A percentile compares a stretch with the other conserved stretches of the same genome.
Conservation (phyloP, 2,888 invertebrate genomes). For the Phengaris arion region DNA sequence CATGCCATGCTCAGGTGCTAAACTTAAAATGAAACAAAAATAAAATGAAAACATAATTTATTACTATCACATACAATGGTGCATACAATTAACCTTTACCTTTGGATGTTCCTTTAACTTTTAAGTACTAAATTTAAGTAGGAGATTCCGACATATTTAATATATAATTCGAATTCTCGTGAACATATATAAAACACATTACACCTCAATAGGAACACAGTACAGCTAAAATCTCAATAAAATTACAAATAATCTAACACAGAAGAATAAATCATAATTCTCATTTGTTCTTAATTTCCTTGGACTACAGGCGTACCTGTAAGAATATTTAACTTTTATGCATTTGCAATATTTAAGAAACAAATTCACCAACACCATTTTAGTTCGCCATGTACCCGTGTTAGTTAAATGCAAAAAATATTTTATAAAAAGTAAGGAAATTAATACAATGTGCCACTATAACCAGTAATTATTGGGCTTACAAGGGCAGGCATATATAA, state of each 20-base stretch:
- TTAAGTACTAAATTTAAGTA: constrained; percentile 75
- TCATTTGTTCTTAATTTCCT: constrained; percentile 60
- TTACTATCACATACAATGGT: constrained; percentile 67
- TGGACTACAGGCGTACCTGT: constrained; percentile 71
- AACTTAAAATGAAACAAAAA: constrained; percentile 67
- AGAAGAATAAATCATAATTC: constrained; percentile 52
- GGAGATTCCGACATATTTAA: constrained; percentile 59
- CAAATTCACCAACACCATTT: constrained; percentile 47
- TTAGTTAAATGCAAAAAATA: constrained; percentile 50
- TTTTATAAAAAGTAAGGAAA: constrained; percentile 40
- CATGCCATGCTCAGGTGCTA: constrained; percentile 62
- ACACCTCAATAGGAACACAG: constrained; percentile 38
- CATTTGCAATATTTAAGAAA: constrained; percentile 31
- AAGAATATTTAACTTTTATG: constrained; percentile 52
- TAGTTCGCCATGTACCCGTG: constrained; percentile 47
- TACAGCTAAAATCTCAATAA: constrained; percentile 52
- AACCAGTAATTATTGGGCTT: background rate
- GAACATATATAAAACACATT: constrained; percentile 31
- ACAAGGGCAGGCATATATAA: constrained; percentile 8
- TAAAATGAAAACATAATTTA: constrained; percentile 70
- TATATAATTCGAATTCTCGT: constrained; percentile 36
- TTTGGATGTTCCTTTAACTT: constrained; percentile 58
- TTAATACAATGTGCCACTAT: constrained; percentile 37
- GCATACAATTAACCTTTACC: constrained; percentile 58
- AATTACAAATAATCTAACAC: constrained; percentile 44